Percentiles rank a stretch among this genome's conserved stretches.
Conservation (phyloP, 53 echinoderm and acorn worm genomes). For the Echinarachnius parma region DNA sequence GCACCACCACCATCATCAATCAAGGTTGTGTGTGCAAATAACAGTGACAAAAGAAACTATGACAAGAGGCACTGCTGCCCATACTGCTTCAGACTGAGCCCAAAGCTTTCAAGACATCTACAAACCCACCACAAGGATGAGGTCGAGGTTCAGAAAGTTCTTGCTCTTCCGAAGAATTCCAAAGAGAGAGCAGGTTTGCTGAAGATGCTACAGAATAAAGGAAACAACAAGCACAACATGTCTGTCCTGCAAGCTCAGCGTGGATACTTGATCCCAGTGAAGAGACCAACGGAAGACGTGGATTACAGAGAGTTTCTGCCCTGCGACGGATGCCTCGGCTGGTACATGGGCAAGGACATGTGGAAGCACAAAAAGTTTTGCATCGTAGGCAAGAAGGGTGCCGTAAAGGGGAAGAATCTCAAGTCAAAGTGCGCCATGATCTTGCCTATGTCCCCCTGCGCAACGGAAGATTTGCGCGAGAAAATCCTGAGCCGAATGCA, state of each 20-base stretch:
- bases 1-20: slow-evolving; percentile 9
- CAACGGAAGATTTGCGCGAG: slow-evolving; percentile 16
- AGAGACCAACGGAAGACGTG: slow-evolving; percentile 11
- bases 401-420: slow-evolving; percentile 19
- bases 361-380: slow-evolving; percentile 28
- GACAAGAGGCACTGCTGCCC: slow-evolving; percentile 31
- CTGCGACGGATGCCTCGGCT: slow-evolving; percentile 41
- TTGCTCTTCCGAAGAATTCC: slow-evolving; percentile 15
- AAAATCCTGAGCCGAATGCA: slow-evolving; percentile 13
- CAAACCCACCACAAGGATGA: slow-evolving; percentile 7
- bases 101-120: slow-evolving; percentile 45
- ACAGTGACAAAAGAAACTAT: slow-evolving; percentile 11
- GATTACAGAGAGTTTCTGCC: slow-evolving; percentile 18
- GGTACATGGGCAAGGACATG: slow-evolving; percentile 7
- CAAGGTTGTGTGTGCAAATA: slow-evolving; percentile 6
- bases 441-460: slow-evolving; percentile 12
- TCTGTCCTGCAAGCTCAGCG: slow-evolving; percentile 18
- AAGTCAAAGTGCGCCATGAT: slow-evolving; percentile 24
- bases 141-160: no score
- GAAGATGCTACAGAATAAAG: slow-evolving; percentile 20
- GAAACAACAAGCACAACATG: slow-evolving; percentile 16
- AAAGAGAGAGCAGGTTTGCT: slow-evolving; percentile 18
- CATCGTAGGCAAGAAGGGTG: not conserved
- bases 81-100: slow-evolving; percentile 18
- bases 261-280: slow-evolving; percentile 23